Evolutionary conservation across 2,888 invertebrate species (phyloP).

Genomic region (Latrodectus hesperus): DNA sequence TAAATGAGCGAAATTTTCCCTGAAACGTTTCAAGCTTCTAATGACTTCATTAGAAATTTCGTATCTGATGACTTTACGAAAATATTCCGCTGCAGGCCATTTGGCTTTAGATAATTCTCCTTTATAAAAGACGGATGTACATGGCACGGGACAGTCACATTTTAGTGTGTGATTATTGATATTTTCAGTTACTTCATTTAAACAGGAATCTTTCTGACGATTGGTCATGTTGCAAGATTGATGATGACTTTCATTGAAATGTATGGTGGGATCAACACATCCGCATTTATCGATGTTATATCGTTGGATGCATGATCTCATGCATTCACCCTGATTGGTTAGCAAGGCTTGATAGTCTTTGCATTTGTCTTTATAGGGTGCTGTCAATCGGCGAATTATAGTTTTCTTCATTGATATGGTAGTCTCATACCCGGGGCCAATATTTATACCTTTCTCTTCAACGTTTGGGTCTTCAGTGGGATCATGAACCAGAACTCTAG

Average conservation of each 20-base stretch:
- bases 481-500: constrained; percentile 68
- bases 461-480: constrained; percentile 44
- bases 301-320: not conserved
- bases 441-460: constrained; percentile 37
- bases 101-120: constrained; percentile 2
- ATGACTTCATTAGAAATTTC: not conserved
- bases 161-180: not conserved
- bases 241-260: not conserved
- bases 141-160: constrained; percentile 38
- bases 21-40: not conserved
- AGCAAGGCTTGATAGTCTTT: constrained; percentile 20
- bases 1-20: not conserved
- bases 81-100: constrained; percentile 15
- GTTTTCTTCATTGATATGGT: constrained; percentile 14
- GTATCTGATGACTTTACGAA: not conserved
- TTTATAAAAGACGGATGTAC: constrained; percentile 10
- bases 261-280: constrained; percentile 34
- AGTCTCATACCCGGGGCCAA: constrained; percentile 45
- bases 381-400: constrained; percentile 33
- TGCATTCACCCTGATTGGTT: constrained; percentile 5
- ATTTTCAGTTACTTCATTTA: constrained; percentile 7
- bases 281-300: not conserved
- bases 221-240: constrained; percentile 13
- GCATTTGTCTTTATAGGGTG: constrained; percentile 70
- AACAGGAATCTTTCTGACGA: constrained; percentile 13